Evolutionary conservation across 2,888 invertebrate genomes (phyloP), one percentile per base, ranked within the genome.

Genomic region (Melinaea menophilus): DNA sequence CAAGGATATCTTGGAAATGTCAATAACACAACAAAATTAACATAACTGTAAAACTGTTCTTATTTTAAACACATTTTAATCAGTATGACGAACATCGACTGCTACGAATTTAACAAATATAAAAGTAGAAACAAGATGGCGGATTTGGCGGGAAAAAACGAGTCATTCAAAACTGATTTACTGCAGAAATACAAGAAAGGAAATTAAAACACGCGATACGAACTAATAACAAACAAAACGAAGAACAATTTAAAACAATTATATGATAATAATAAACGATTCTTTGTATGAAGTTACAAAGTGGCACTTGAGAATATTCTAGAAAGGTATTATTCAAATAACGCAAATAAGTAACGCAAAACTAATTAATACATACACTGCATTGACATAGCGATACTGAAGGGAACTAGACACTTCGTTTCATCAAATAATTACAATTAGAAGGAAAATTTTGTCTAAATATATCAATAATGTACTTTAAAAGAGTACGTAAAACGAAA

Each of bases 211-310:
- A 45, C 47, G 22, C 35, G 37, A 51, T 59, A 58, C 37, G 60
- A 60, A 54, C 48, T 55, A 59, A 61, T 61, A 62, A 56, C 51
- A 75, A 78, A 75, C 73, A 74, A 75, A 69, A 69, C 66, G 72
- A 69, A 69, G 71, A 69, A 68, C 69, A 67, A 79, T 79, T 79
- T 77, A 75, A 77, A 71, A 59, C 78, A 79, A 81, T 84, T 78
- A 73, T 76, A 80, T 62, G 77, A 63, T 58, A 61, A 63, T 56
- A 69, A 61, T 63, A 62, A 66, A 63, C 69, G 69, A 71, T 69
- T 72, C 71, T 66, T 73, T 73, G 75, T 75, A 62, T 58, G 61
- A 58, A 60, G 60, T 63, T 62, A 35, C 62, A 12, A 4, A 48
- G 31, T 46, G n/a, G n/a, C 2, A 34, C 11, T 37, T 46, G n/a